Conservation (phyloP, 2,888 invertebrate genomes). For the Lepeophtheirus nordmannii region DNA sequence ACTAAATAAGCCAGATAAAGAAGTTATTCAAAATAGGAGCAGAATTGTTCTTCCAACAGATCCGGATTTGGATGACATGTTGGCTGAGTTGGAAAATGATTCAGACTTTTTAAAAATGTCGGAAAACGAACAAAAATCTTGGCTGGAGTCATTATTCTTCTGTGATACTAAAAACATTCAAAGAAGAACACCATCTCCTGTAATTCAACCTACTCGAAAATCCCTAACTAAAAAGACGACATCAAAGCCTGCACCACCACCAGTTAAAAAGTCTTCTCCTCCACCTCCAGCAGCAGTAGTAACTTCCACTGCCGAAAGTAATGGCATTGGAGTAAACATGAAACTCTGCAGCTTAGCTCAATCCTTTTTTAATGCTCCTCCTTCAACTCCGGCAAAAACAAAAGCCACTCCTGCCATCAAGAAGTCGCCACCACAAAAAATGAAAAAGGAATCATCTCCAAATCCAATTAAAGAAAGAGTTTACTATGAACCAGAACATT, state of each 20-base stretch:
- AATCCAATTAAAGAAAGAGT: neutral
- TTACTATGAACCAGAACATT: neutral
- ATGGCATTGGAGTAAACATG: too few species aligned
- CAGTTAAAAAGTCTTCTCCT: neutral
- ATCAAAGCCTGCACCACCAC: neutral
- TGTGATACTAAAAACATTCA: neutral
- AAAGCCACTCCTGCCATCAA: too few species aligned
- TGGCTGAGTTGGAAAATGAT: conserved; percentile 19
- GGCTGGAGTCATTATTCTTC: conserved; percentile 24
- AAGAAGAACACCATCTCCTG: neutral
- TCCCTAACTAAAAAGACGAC: neutral
- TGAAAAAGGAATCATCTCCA: neutral
- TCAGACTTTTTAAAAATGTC: conserved; percentile 9
- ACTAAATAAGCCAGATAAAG: too few species aligned
- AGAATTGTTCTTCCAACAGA: neutral
- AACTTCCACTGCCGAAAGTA: too few species aligned
- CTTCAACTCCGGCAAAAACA: too few species aligned
- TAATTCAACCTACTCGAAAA: neutral
- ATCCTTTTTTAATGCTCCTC: too few species aligned
- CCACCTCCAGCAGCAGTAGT: neutral
- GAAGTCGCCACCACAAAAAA: too few species aligned
- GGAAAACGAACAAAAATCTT: conserved; percentile 20
- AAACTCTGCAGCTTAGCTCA: too few species aligned
- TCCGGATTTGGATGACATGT: conserved; percentile 12
- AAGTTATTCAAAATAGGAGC: neutral